Evolutionary conservation across 2,888 invertebrate genomes (phyloP).

Genomic region (Schrankia costaestrigalis): DNA sequence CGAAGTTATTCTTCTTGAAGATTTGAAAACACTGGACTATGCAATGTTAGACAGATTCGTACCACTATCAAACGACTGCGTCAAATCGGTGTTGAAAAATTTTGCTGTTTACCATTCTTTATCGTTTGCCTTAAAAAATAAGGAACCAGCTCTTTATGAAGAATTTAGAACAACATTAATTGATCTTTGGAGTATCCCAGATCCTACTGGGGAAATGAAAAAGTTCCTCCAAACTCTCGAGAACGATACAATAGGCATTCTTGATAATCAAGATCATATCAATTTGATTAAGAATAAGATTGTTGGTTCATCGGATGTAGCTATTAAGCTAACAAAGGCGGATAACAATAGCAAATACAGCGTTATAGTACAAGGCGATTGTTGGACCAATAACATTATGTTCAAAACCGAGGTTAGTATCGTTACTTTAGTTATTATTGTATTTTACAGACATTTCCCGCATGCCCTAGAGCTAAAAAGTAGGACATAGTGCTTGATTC

Average conservation of each 20-base stretch:
- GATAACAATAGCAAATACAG: conserved; percentile 33
- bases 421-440: background rate
- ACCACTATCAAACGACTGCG: conserved; percentile 33
- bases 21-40: conserved; percentile 35
- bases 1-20: conserved; percentile 51
- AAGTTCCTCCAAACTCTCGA: conserved; percentile 18
- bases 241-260: conserved; percentile 11
- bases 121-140: conserved; percentile 43
- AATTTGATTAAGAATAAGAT: conserved; percentile 27
- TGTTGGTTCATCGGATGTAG: background rate
- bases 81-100: conserved; percentile 40
- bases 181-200: conserved; percentile 18
- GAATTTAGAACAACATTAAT: conserved; percentile 19
- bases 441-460: background rate
- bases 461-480: background rate
- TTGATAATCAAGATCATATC: conserved; percentile 31
- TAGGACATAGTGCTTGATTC: too few species aligned
- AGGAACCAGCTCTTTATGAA: conserved; percentile 36
- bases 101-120: conserved; percentile 48
- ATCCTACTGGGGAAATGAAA: background rate
- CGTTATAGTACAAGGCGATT: conserved; percentile 49
- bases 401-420: conserved; percentile 37
- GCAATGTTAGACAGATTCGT: conserved; percentile 41
- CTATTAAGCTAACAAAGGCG: conserved; percentile 15
- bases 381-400: conserved; percentile 52